These are phyloP conservation scores for Leucoma salicis DNA, from an alignment of 2,888 invertebrate genomes.

Conservation along the genomic window DNA sequence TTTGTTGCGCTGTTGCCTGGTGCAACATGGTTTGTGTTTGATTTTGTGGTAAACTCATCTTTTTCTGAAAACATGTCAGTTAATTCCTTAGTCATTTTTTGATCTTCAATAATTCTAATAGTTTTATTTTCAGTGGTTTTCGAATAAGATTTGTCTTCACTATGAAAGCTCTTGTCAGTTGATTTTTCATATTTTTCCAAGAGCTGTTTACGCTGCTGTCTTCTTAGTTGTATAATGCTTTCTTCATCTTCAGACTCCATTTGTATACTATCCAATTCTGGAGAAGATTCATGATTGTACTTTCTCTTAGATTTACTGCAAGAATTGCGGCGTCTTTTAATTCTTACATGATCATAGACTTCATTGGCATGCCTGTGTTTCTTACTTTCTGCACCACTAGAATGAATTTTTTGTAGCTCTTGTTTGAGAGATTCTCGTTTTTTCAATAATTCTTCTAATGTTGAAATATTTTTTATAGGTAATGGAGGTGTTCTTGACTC, in stretches of 20 bases:
- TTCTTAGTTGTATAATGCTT: constrained; percentile 92
- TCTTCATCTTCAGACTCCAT: constrained; percentile 93
- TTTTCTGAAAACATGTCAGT: constrained; percentile 97
- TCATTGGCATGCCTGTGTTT: constrained; percentile 42
- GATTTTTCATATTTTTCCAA: constrained; percentile 78
- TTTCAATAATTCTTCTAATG: constrained; percentile 62
- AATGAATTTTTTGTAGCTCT: constrained; percentile 53
- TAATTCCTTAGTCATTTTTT: constrained; percentile 56
- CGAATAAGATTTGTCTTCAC: constrained; percentile 11
- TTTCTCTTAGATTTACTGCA: constrained; percentile 22
- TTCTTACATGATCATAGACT: constrained; percentile 28
- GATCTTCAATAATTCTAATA: constrained; percentile 10
- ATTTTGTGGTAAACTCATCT: constrained; percentile 90
- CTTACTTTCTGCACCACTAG: constrained; percentile 32
- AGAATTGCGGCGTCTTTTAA: constrained; percentile 18
- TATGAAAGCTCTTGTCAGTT: constrained; percentile 24
- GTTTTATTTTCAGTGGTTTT: constrained; percentile 10
- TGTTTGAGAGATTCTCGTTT: constrained; percentile 59
- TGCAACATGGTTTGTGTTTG: constrained; percentile 38
- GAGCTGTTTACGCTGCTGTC: constrained; percentile 93
- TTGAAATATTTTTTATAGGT: constrained; percentile 43
- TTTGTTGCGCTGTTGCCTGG: constrained; percentile 82
- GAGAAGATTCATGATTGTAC: constrained; percentile 41
- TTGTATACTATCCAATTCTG: constrained; percentile 81
- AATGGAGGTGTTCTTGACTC: constrained; percentile 69